phyloP scores from a whole-genome alignment of 2,888 invertebrate species.

The Drosophila longiperda region DNA sequence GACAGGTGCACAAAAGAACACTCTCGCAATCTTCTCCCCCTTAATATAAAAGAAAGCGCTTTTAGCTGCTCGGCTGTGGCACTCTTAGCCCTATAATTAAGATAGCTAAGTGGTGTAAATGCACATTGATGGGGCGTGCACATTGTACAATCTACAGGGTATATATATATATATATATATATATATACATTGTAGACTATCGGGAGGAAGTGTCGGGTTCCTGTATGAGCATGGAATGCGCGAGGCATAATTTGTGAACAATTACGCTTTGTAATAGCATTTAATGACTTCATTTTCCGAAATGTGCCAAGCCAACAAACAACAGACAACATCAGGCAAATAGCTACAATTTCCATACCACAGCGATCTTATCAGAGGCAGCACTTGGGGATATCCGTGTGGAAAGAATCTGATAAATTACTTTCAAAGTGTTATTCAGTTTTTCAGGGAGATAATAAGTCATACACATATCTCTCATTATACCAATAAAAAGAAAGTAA shows the following conservation, averaged over 20 bases:
- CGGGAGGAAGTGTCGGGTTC: conserved; percentile 54
- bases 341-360: conserved; percentile 44
- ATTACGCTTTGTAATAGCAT: conserved; percentile 80
- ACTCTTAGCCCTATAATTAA: conserved; percentile 68
- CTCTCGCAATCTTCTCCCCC: conserved; percentile 10
- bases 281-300: conserved; percentile 76
- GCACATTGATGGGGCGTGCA: conserved; percentile 56
- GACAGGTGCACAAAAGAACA: conserved; percentile 67
- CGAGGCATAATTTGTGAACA: conserved; percentile 76
- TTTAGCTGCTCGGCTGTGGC: conserved; percentile 20
- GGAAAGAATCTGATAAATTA: conserved; percentile 10
- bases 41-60: conserved; percentile 18
- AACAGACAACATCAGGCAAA: conserved; percentile 7
- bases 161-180: too few species aligned
- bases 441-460: not conserved
- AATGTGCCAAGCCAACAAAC: conserved; percentile 39
- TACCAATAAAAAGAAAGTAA: not conserved
- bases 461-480: not conserved
- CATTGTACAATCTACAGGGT: not conserved
- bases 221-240: conserved; percentile 37
- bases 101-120: conserved; percentile 72
- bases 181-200: not conserved
- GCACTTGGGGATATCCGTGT: conserved; percentile 2
- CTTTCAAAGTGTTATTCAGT: not conserved
- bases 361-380: conserved; percentile 58